These are phyloP conservation scores for Anableps anableps DNA, from an alignment of 2,797 vertebrate genomes.

Conservation along the genomic window DNA sequence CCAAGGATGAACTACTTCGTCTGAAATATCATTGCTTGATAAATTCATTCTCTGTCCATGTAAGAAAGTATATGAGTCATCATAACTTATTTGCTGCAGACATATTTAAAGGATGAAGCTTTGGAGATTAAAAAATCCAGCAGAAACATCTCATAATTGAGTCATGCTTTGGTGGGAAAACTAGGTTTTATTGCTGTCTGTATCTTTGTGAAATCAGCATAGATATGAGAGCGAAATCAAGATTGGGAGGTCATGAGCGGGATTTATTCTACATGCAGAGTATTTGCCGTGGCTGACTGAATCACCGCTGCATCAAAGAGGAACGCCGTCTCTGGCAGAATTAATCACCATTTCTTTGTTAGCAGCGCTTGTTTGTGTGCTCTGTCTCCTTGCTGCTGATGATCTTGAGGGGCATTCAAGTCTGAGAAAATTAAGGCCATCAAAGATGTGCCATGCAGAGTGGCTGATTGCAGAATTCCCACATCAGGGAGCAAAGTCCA, in stretches of 20 bases:
- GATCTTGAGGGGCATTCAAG: constrained; percentile 65
- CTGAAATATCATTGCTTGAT: constrained; percentile 56
- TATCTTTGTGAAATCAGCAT: constrained; percentile 11
- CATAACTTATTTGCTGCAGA: constrained; percentile 7
- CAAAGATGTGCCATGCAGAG: constrained; percentile 62
- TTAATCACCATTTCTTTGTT: constrained; percentile 48
- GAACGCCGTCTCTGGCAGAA: constrained; percentile 18
- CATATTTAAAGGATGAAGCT: constrained; percentile 25
- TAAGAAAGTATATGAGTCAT: constrained; percentile 32
- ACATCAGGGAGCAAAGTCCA: constrained; percentile 74
- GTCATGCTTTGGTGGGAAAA: constrained; percentile 11
- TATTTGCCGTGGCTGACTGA: constrained; percentile 9
- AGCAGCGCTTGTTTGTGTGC: constrained; percentile 54
- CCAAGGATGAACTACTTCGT: constrained; percentile 34
- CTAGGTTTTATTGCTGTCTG: constrained; percentile 3
- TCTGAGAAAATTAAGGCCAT: constrained; percentile 74
- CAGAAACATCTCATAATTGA: constrained; percentile 28
- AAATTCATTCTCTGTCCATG: constrained; percentile 26
- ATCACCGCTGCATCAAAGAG: constrained; percentile 12
- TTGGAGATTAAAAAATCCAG: constrained; percentile 12
- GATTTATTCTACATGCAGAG: constrained; percentile 5
- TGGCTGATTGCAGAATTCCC: constrained; percentile 75
- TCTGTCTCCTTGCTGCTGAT: constrained; percentile 51
- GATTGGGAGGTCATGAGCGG: constrained; percentile 12
- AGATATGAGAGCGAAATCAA: constrained; percentile 5